These are phyloP conservation scores for Cynoglossus semilaevis DNA, from an alignment of 2,113 vertebrate species.

Conservation along the genomic window DNA sequence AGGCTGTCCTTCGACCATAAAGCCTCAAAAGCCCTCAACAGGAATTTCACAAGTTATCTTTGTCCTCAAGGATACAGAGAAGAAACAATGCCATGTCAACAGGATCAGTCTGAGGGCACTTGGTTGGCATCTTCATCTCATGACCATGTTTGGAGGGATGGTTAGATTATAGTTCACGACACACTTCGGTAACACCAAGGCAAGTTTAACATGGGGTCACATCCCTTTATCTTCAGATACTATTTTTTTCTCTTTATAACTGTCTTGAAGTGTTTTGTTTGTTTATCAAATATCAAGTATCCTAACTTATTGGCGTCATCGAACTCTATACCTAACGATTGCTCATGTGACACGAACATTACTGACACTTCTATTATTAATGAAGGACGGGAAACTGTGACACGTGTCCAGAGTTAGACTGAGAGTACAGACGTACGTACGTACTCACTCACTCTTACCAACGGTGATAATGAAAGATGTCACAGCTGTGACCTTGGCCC, in stretches of 20 bases:
- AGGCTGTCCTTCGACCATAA: constrained; percentile 47
- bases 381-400: constrained; percentile 23
- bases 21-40: constrained; percentile 50
- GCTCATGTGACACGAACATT: constrained; percentile 5
- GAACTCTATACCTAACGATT: too few relatives aligned
- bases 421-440: constrained; percentile 6
- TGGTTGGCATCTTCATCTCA: background rate
- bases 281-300: too few relatives aligned
- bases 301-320: too few relatives aligned
- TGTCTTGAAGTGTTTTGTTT: too few relatives aligned
- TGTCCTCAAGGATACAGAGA: constrained; percentile 61
- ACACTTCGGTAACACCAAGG: too few relatives aligned
- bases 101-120: constrained; percentile 27
- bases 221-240: background rate
- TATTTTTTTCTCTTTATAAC: too few relatives aligned
- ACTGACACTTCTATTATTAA: constrained; percentile 2
- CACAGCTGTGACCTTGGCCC: constrained; percentile 64
- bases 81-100: constrained; percentile 52
- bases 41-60: constrained; percentile 73
- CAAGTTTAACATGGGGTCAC: background rate
- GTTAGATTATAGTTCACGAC: constrained; percentile 6
- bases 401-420: constrained; percentile 7
- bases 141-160: constrained; percentile 1
- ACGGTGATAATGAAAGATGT: constrained; percentile 47
- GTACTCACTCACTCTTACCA: constrained; percentile 19